phyloP scores from a whole-genome alignment of 2,888 invertebrate species.

The Heliconius hortense region DNA sequence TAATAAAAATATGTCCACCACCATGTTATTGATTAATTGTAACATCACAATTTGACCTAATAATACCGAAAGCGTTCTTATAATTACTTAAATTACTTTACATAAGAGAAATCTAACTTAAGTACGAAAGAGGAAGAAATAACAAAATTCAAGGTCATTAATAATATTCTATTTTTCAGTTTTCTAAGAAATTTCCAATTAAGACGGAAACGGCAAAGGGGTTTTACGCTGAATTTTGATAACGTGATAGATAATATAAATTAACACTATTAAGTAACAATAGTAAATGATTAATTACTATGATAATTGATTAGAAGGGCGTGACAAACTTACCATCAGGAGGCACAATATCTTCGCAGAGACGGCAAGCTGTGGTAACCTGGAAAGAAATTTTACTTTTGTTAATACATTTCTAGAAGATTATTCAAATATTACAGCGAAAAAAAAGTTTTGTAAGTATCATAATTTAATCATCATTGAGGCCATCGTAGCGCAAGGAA shows the following conservation, averaged over 20 bases:
- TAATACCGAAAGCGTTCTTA: background rate
- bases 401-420: too few relatives aligned
- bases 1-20: background rate
- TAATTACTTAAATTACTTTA: too few relatives aligned
- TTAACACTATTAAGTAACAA: background rate
- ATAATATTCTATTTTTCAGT: background rate
- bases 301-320: background rate
- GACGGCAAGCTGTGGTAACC: conserved; percentile 95
- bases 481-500: background rate
- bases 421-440: background rate
- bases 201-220: background rate
- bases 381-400: conserved; percentile 73
- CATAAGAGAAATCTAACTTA: background rate
- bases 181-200: conserved; percentile 3
- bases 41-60: background rate
- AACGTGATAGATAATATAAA: background rate
- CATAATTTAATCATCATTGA: background rate
- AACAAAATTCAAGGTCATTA: background rate
- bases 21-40: background rate
- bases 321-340: conserved; percentile 87
- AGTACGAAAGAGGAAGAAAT: background rate
- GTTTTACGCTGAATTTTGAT: conserved; percentile 5
- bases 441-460: too few relatives aligned
- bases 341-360: conserved; percentile 95
- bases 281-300: background rate